These are phyloP conservation scores for Cyphomyrus discorhynchus DNA, from an alignment of 2,113 vertebrate genomes.

Conservation along the genomic window DNA sequence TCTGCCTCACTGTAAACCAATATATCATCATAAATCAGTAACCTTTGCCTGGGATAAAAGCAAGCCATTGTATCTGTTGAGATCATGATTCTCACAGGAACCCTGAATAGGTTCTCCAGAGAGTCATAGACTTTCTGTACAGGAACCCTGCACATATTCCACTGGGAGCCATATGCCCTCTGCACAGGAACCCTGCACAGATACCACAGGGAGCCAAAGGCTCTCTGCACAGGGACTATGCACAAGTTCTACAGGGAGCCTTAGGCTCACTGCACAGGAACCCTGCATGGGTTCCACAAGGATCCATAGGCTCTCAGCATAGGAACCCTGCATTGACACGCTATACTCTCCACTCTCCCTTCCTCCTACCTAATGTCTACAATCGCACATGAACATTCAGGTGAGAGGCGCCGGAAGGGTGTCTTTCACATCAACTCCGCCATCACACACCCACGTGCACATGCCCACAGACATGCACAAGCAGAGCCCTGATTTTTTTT, in stretches of 20 bases:
- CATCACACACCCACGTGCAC: background rate
- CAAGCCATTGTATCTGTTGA: background rate
- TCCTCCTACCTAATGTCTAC: constrained; percentile 23
- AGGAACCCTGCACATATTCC: background rate
- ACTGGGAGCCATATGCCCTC: background rate
- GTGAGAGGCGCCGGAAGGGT: constrained; percentile 51
- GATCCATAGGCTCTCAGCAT: background rate
- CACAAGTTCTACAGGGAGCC: too few relatives aligned
- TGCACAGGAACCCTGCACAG: too few relatives aligned
- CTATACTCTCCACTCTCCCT: constrained; percentile 40
- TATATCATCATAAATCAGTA: background rate
- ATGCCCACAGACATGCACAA: background rate
- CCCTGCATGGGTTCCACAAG: too few relatives aligned
- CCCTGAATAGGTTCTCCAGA: background rate
- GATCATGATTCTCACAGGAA: background rate
- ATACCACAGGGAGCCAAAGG: too few relatives aligned
- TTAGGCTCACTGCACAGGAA: too few relatives aligned
- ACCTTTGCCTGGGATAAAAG: background rate
- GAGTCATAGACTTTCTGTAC: background rate
- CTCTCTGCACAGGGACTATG: too few relatives aligned
- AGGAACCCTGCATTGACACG: constrained; percentile 35
- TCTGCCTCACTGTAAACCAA: background rate
- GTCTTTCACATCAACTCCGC: constrained; percentile 48
- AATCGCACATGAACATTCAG: constrained; percentile 48
- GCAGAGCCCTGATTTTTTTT: constrained; percentile 4